Percentiles rank a stretch among this genome's conserved stretches.
These are phyloP conservation scores for Ammodytes marinus DNA, from an alignment of 2,113 vertebrate genomes.

Conservation along the genomic window DNA sequence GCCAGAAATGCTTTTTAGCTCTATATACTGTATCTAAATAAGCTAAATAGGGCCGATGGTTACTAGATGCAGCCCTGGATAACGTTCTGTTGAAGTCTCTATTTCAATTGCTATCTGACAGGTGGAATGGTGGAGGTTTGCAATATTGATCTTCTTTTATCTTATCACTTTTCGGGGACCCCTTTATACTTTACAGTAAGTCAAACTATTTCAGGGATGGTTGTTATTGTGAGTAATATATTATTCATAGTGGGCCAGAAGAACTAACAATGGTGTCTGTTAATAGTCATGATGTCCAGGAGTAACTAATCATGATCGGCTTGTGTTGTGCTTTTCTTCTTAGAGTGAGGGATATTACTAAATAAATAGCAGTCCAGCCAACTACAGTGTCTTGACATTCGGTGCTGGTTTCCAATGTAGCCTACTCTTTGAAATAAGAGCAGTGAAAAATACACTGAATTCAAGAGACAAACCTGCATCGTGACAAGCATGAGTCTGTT, in stretches of 20 bases:
- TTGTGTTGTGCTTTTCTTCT: slow-evolving; percentile 55
- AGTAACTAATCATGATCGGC: slow-evolving; percentile 51
- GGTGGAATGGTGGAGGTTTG: background rate
- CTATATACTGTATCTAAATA: background rate
- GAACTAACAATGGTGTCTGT: slow-evolving; percentile 44
- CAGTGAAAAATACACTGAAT: background rate
- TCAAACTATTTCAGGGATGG: slow-evolving; percentile 27
- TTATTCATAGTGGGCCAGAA: slow-evolving; percentile 49
- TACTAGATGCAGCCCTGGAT: background rate
- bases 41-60: background rate
- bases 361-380: slow-evolving; percentile 38
- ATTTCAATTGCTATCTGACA: slow-evolving; percentile 29
- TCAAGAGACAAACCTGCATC: slow-evolving; percentile 25
- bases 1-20: background rate
- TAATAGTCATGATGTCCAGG: slow-evolving; percentile 41
- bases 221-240: slow-evolving; percentile 25
- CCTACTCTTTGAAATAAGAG: slow-evolving; percentile 11
- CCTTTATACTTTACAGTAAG: slow-evolving; percentile 16
- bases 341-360: slow-evolving; percentile 39
- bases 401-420: slow-evolving; percentile 14
- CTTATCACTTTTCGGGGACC: slow-evolving; percentile 14
- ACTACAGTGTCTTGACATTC: slow-evolving; percentile 11
- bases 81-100: background rate
- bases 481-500: slow-evolving; percentile 13
- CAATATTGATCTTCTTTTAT: slow-evolving; percentile 42